Conservation (phyloP, 92 coral and sea anemone species). For the Palythoa heliodiscus region DNA sequence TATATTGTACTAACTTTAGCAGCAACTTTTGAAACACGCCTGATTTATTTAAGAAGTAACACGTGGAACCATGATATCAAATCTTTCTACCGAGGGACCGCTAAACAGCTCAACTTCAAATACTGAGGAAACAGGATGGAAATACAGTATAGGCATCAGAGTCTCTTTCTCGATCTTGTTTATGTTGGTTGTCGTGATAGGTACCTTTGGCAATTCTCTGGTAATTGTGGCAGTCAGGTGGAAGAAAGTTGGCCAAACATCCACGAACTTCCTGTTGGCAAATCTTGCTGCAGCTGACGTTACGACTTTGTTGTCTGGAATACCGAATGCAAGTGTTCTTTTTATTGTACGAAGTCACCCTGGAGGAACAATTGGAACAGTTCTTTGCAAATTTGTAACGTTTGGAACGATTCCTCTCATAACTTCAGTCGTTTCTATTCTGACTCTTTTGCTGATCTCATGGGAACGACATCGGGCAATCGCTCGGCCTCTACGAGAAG, state of each 20-base stretch:
- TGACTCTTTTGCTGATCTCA: conserved; percentile 28
- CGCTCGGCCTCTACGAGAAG: conserved; percentile 2
- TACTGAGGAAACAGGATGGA: neutral
- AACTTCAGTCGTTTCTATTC: conserved; percentile 25
- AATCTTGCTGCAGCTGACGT: conserved; percentile 35
- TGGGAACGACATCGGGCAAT: conserved; percentile 40
- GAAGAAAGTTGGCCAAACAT: conserved; percentile 29
- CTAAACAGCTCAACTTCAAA: neutral
- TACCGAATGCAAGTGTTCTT: conserved; percentile 27
- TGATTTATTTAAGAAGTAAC: neutral
- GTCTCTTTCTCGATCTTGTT: conserved; percentile 12
- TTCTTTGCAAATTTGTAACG: conserved; percentile 34
- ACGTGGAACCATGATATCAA: neutral
- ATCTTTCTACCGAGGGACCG: neutral
- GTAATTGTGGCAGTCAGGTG: conserved; percentile 27
- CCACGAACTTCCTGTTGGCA: conserved; percentile 37
- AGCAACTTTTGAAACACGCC: neutral
- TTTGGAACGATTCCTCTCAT: conserved; percentile 20
- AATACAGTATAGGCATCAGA: conserved; percentile 26
- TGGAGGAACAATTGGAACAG: conserved; percentile 12
- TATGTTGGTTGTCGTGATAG: conserved; percentile 5
- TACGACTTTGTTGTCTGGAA: conserved; percentile 16
- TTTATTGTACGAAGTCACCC: conserved; percentile 24
- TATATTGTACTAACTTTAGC: neutral
- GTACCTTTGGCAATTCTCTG: conserved; percentile 37